phyloP scores from a whole-genome alignment of 2,113 vertebrate genomes.

The Leptocoma aspasia region DNA sequence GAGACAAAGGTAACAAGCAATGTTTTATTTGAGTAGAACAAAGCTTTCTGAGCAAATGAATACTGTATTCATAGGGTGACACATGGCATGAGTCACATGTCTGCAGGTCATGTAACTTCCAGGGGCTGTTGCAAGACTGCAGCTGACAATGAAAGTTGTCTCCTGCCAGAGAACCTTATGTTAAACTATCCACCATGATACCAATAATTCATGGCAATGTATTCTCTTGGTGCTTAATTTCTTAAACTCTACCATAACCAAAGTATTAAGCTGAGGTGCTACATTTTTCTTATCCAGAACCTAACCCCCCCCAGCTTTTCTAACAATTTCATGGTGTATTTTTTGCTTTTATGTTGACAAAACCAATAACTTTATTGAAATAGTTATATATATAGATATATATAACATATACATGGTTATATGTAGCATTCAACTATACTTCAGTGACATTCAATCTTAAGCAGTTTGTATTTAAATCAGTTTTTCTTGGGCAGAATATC shows the following conservation, averaged over 20 bases:
- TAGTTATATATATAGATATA: no score
- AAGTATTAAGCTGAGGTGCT: constrained; percentile 41
- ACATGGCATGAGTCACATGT: background rate
- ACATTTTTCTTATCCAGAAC: background rate
- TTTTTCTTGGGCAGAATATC: background rate
- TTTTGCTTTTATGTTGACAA: background rate
- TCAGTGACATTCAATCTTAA: background rate
- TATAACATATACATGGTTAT: background rate
- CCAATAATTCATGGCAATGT: background rate
- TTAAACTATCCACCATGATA: background rate
- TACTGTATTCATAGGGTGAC: background rate
- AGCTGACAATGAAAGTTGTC: background rate
- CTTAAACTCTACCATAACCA: constrained; percentile 4
- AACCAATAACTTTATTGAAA: background rate
- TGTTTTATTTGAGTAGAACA: background rate
- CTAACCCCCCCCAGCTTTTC: background rate
- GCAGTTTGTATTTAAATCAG: background rate
- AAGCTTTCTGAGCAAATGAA: background rate
- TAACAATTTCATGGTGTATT: background rate
- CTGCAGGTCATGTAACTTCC: background rate
- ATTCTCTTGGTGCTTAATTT: constrained; percentile 37
- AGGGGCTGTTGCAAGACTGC: background rate
- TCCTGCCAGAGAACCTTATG: background rate
- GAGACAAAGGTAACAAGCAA: background rate
- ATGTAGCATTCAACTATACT: background rate